Conservation (phyloP, 1,140 invertebrate genomes). For the Aphaenogaster ashmeadi region DNA sequence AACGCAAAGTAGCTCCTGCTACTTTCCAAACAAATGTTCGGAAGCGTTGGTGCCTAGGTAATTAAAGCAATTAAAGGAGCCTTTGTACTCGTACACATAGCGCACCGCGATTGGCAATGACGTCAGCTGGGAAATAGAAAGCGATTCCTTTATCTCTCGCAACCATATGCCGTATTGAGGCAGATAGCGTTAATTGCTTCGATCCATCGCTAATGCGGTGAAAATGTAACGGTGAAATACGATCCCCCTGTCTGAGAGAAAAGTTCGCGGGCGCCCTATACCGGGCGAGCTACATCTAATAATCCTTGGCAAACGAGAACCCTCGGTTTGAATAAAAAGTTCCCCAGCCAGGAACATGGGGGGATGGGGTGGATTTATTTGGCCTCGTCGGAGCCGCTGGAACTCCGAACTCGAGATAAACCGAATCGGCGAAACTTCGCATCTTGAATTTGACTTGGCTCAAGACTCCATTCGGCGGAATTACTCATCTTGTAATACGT, state of each 20-base stretch:
- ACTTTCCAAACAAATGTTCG: conserved; percentile 14
- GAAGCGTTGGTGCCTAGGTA: conserved; percentile 22
- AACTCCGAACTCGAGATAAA: neutral
- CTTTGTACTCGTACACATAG: conserved; percentile 28
- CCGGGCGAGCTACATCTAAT: neutral
- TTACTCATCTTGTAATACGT: neutral
- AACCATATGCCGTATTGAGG: conserved; percentile 54
- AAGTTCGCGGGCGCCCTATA: conserved; percentile 17
- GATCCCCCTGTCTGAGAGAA: neutral
- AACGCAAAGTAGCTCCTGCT: neutral
- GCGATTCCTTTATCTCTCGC: conserved; percentile 62
- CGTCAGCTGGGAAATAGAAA: conserved; percentile 62
- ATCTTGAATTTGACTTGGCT: neutral
- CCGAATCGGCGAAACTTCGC: neutral
- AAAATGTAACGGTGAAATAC: conserved; percentile 54
- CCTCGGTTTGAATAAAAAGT: neutral
- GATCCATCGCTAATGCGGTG: conserved; percentile 43
- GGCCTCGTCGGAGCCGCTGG: neutral
- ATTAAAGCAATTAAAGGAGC: conserved; percentile 57
- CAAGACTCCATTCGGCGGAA: neutral
- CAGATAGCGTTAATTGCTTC: conserved; percentile 60
- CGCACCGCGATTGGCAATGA: conserved; percentile 29
- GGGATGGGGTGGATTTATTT: neutral
- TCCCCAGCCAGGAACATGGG: neutral
- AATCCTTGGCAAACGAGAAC: neutral